Conservation (phyloP, 2,113 vertebrate genomes). For the Circaetus cinerascens region DNA sequence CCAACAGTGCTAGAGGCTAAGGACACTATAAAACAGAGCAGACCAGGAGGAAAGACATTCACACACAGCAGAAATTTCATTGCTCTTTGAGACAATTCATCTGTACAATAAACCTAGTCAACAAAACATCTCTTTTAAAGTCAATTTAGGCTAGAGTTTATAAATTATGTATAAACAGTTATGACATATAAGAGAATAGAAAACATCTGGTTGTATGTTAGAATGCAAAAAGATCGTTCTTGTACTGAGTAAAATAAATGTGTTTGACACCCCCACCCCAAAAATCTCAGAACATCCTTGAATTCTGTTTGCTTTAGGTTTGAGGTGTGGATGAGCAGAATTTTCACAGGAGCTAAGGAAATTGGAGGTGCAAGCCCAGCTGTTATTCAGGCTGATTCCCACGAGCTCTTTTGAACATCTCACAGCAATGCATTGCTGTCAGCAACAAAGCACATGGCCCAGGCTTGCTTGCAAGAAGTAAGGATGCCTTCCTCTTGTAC, state of each 20-base stretch:
- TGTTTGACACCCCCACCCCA: background rate
- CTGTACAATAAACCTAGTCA: background rate
- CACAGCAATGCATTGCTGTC: background rate
- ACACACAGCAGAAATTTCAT: background rate
- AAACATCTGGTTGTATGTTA: background rate
- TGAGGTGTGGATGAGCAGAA: background rate
- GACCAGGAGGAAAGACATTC: conserved; percentile 24
- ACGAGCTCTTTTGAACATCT: background rate
- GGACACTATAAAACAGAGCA: conserved; percentile 82
- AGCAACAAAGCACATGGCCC: background rate
- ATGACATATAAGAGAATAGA: background rate
- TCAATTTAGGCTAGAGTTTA: background rate
- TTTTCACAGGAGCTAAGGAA: background rate
- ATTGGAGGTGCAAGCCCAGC: background rate
- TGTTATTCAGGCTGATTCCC: background rate
- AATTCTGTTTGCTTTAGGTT: background rate
- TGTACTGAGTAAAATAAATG: background rate
- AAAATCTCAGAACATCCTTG: background rate
- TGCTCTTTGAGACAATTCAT: background rate
- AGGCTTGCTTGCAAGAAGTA: background rate
- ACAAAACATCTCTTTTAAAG: background rate
- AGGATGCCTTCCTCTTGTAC: background rate
- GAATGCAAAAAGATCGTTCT: background rate
- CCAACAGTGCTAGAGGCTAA: conserved; percentile 96
- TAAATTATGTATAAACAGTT: background rate